A percentile compares a stretch with the other conserved stretches of the same genome.
These are phyloP conservation scores for Nibea coibor DNA, from an alignment of 2,113 vertebrate genomes.

Conservation along the genomic window DNA sequence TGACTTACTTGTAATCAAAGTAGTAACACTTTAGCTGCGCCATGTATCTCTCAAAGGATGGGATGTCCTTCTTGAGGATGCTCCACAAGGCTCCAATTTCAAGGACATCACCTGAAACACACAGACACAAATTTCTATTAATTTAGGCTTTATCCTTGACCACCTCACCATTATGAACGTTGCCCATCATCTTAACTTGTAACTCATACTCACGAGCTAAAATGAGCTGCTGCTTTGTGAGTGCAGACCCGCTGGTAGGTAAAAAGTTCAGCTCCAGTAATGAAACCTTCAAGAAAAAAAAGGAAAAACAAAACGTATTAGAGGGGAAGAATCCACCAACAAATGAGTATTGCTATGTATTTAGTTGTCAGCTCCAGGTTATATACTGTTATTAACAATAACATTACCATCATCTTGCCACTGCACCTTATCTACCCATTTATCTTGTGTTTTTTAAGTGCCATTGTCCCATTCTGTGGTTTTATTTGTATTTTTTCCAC, in stretches of 20 bases:
- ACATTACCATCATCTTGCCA: no score
- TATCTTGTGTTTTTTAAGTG: no score
- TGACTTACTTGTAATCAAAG: conserved; percentile 94
- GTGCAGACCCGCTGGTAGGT: conserved; percentile 88
- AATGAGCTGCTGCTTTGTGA: conserved; percentile 93
- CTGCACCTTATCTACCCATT: no score
- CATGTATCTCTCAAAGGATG: conserved; percentile 95
- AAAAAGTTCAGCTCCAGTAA: conserved; percentile 94
- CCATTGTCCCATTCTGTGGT: no score
- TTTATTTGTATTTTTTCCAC: no score
- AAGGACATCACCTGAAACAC: conserved; percentile 90
- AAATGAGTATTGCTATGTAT: no score
- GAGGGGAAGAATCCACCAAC: no score
- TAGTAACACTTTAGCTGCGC: conserved; percentile 97
- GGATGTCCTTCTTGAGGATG: conserved; percentile 95
- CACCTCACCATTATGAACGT: not conserved
- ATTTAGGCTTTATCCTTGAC: not conserved
- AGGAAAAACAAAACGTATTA: no score
- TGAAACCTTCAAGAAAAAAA: conserved; percentile 82
- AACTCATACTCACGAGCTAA: conserved; percentile 88
- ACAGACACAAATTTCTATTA: not conserved
- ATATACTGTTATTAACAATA: no score
- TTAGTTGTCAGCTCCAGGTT: not conserved
- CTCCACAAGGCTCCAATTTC: conserved; percentile 96
- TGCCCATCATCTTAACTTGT: not conserved